Evolutionary conservation across 2,113 vertebrate genomes (phyloP), one percentile per base, ranked within the genome.

Genomic region (Muscicapa adusta): DNA sequence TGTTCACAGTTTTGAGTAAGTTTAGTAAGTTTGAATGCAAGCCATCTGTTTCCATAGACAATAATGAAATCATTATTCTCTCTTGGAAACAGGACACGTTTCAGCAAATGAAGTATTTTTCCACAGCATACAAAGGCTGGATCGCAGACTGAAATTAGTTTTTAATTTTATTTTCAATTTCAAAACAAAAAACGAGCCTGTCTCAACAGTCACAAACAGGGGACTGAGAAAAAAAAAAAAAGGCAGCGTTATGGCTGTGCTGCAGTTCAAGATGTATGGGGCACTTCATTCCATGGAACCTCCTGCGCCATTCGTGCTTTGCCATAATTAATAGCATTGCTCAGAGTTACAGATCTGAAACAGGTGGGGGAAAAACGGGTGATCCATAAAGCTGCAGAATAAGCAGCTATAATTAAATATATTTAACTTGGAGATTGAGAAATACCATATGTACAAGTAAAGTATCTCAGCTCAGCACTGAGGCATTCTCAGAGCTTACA

Each of bases 11-110:
- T 92, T 95, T 74, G 87, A 96, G 85, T 81, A 88, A 77, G 72
- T 96, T 94, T 79, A 66, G 95, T 65, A 88, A 96, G 91, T 89
- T 34, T 96, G 96, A 96, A 91, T 60, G 87, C 80, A 88, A 96
- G 92, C 96, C 96, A 96, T 91, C 93, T 95, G 87, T 95, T 96
- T 96, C 94, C 90, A 92, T 47, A 93, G 66, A 92, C 96, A 97
- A 97, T 96, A 97, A 96, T 96, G 85, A 96, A 97, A 97, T 97
- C 91, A 96, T 97, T 96, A 87, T 97, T 96, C 94, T 84, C 85
- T 89, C 95, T 94, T 92, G 77, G 95, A 95, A 97, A 96, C 43
- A 26, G 91, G 89, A 97, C 78, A 19, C 48, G 19, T 85, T 77
- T 74, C 96, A 91, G 84, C 66, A 95, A 97, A 94, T 70, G 57